A percentile compares a stretch with the other conserved stretches of the same genome.
Conservation (phyloP, 2,113 vertebrate genomes). For the Ochotona curzoniae region DNA sequence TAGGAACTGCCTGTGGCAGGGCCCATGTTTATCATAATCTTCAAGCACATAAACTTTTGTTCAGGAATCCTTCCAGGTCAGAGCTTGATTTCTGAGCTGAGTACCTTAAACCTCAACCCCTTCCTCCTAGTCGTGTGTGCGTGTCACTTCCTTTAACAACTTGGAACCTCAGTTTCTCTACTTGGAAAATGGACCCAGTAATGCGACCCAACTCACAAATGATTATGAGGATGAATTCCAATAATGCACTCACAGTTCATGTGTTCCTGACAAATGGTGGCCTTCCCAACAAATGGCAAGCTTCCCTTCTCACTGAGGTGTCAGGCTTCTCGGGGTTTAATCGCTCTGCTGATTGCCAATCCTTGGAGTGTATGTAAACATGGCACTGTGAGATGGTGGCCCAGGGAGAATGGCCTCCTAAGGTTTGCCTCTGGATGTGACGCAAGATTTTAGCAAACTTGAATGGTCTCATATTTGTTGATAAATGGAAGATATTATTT, state of each 20-base stretch:
- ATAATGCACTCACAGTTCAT: background rate
- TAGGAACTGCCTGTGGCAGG: background rate
- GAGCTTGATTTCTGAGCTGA: background rate
- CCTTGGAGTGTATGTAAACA: too few relatives aligned
- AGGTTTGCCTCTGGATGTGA: too few relatives aligned
- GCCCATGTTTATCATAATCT: background rate
- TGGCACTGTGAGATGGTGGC: too few relatives aligned
- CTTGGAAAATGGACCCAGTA: background rate
- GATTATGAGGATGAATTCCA: background rate
- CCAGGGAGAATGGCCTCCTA: too few relatives aligned
- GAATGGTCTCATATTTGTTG: background rate
- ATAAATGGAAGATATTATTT: background rate
- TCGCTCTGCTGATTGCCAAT: too few relatives aligned
- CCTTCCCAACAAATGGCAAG: too few relatives aligned
- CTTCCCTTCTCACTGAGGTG: too few relatives aligned
- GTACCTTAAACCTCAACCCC: background rate
- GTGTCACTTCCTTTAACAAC: background rate
- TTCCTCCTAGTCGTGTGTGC: background rate
- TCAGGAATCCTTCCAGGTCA: background rate
- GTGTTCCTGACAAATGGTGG: too few relatives aligned
- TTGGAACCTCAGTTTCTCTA: background rate
- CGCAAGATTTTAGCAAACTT: too few relatives aligned
- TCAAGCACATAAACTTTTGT: background rate
- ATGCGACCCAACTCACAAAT: background rate
- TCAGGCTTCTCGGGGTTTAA: too few relatives aligned